phyloP scores from a whole-genome alignment of 2,113 vertebrate genomes.

The Neofelis nebulosa region DNA sequence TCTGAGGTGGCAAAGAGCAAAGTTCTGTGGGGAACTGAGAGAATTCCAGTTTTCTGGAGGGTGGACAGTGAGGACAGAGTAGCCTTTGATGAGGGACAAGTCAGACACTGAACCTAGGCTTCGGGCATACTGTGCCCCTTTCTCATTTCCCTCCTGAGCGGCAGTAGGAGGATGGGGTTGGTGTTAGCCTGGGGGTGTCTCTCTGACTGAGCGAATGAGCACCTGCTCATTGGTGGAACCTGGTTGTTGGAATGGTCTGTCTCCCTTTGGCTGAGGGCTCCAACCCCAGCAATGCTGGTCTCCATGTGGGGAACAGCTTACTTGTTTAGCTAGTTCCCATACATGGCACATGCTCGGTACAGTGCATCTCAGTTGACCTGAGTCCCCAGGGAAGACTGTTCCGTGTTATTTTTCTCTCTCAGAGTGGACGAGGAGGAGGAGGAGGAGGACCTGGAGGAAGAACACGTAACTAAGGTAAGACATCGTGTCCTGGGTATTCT shows the following conservation, averaged over 20 bases:
- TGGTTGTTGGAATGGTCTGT: background rate
- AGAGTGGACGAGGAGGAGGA: conserved; percentile 86
- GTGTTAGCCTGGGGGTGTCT: background rate
- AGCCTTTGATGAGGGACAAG: background rate
- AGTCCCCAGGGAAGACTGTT: conserved; percentile 2
- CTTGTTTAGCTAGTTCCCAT: accelerated
- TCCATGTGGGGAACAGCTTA: background rate
- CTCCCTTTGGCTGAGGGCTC: background rate
- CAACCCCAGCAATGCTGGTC: too few species aligned
- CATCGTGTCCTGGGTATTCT: accelerated
- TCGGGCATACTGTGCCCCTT: background rate
- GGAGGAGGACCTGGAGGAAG: conserved; percentile 92
- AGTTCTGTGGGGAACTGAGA: background rate
- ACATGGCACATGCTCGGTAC: accelerated
- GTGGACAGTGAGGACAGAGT: background rate
- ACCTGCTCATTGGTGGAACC: background rate
- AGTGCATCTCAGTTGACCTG: background rate
- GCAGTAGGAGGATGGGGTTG: background rate
- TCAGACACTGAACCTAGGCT: background rate
- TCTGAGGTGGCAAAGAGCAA: background rate
- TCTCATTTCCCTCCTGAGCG: background rate
- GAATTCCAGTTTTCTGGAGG: background rate
- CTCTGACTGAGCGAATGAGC: background rate
- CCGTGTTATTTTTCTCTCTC: conserved; percentile 25
- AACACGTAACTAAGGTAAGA: conserved; percentile 94